phyloP scores from a whole-genome alignment of 2,888 invertebrate species.

The Dastarcus helophoroides region DNA sequence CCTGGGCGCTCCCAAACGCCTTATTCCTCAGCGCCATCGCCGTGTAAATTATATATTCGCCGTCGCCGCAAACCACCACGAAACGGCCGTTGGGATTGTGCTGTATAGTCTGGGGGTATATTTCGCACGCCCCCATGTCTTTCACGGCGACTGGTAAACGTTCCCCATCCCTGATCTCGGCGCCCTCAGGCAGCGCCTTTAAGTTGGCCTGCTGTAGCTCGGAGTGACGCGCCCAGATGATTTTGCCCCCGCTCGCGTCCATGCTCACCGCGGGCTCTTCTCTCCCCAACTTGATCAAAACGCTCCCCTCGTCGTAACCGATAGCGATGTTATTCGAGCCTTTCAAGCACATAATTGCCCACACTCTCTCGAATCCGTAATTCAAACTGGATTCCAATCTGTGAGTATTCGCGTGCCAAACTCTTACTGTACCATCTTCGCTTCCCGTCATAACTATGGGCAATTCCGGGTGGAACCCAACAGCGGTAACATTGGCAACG shows the following conservation, averaged over 20 bases:
- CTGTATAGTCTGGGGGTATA: constrained; percentile 95
- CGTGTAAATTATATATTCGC: constrained; percentile 99
- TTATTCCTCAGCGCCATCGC: constrained; percentile 98
- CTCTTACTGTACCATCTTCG: constrained; percentile 93
- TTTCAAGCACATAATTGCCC: constrained; percentile 88
- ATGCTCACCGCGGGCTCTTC: constrained; percentile 99
- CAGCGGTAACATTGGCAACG: constrained; percentile 90
- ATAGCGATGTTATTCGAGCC: constrained; percentile 95
- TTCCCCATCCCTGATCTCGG: constrained; percentile 81
- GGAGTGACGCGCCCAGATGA: constrained; percentile 97
- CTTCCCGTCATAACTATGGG: constrained; percentile 95
- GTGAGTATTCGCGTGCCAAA: constrained; percentile 99
- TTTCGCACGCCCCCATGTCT: constrained; percentile 99
- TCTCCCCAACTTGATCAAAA: constrained; percentile 81
- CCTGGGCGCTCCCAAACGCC: constrained; percentile 95
- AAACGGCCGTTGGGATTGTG: constrained; percentile 96
- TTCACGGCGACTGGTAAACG: constrained; percentile 88
- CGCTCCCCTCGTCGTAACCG: constrained; percentile 96
- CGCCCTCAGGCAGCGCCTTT: constrained; percentile 67
- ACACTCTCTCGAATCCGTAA: constrained; percentile 95
- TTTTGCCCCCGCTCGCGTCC: constrained; percentile 97
- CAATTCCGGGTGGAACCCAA: constrained; percentile 95
- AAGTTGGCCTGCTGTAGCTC: constrained; percentile 96
- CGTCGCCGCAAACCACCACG: constrained; percentile 97
- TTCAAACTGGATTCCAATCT: constrained; percentile 91